phyloP scores from a whole-genome alignment of 2,797 vertebrate species.

The Megalops cyprinoides region DNA sequence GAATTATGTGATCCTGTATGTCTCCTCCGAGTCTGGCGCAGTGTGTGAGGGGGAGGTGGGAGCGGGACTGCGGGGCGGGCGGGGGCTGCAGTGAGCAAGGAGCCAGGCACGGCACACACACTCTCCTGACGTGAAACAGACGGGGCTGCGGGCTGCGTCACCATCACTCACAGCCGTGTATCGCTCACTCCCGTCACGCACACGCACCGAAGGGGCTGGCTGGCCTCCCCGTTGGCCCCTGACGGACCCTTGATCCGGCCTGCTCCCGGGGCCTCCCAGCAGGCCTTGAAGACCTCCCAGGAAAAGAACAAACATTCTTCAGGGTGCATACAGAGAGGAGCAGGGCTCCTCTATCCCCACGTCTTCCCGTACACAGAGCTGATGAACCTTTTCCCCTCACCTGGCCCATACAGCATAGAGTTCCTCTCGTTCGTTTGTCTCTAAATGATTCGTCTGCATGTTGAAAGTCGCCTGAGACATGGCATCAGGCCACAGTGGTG shows the following conservation, averaged over 20 bases:
- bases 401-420: no score
- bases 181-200: slow-evolving; percentile 30
- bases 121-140: slow-evolving; percentile 48
- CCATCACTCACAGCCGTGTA: slow-evolving; percentile 31
- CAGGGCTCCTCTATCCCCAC: slow-evolving; percentile 3
- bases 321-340: slow-evolving; percentile 8
- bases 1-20: slow-evolving; percentile 45
- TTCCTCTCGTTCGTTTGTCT: no score
- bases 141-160: slow-evolving; percentile 23
- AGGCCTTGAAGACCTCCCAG: slow-evolving; percentile 24
- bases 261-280: slow-evolving; percentile 12
- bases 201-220: not conserved
- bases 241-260: no score
- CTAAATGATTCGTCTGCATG: not conserved
- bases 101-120: slow-evolving; percentile 43
- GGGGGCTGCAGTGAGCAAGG: slow-evolving; percentile 34
- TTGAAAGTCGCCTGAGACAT: not conserved
- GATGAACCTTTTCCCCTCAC: slow-evolving; percentile 1
- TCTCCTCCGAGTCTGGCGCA: slow-evolving; percentile 35
- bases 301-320: slow-evolving; percentile 20
- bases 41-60: not conserved
- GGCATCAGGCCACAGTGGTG: no score
- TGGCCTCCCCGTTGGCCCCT: no score
- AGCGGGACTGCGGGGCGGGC: not conserved
- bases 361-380: slow-evolving; percentile 12